Evolutionary conservation across 2,113 vertebrate genomes (phyloP).

Genomic region (Meriones unguiculatus): DNA sequence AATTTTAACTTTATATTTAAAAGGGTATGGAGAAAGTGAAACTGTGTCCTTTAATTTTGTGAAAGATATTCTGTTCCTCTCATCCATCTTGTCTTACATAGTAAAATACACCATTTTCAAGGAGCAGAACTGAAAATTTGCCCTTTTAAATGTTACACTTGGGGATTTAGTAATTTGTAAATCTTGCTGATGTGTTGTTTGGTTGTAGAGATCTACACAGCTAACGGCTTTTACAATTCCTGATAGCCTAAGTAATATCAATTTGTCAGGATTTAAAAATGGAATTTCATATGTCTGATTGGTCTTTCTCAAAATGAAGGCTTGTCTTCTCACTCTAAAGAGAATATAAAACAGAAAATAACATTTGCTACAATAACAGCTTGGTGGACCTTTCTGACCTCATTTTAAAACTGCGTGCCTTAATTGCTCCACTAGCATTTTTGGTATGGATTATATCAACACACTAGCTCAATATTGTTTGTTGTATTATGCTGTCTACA

Average conservation of each 20-base stretch:
- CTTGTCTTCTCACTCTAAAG: constrained; percentile 39
- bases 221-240: not conserved
- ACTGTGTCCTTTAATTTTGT: not conserved
- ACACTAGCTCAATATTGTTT: constrained; percentile 15
- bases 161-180: not conserved
- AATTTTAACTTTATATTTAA: not conserved
- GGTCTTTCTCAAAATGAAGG: constrained; percentile 8
- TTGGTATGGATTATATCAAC: constrained; percentile 47
- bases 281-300: constrained; percentile 27
- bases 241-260: not conserved
- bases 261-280: constrained; percentile 7
- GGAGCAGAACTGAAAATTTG: constrained; percentile 16
- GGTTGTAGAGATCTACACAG: not conserved
- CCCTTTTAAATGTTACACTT: not conserved
- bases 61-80: not conserved
- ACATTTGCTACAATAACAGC: constrained; percentile 59
- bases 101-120: constrained; percentile 8
- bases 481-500: constrained; percentile 30
- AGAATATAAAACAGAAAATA: constrained; percentile 35
- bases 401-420: not conserved
- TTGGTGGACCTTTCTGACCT: constrained; percentile 49
- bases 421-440: constrained; percentile 62
- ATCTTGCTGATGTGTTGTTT: not conserved
- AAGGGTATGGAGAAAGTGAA: constrained; percentile 24
- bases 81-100: not conserved